Base-by-base conservation (phyloP, 2,888 invertebrate species). In the Heliconius hortense region DNA sequence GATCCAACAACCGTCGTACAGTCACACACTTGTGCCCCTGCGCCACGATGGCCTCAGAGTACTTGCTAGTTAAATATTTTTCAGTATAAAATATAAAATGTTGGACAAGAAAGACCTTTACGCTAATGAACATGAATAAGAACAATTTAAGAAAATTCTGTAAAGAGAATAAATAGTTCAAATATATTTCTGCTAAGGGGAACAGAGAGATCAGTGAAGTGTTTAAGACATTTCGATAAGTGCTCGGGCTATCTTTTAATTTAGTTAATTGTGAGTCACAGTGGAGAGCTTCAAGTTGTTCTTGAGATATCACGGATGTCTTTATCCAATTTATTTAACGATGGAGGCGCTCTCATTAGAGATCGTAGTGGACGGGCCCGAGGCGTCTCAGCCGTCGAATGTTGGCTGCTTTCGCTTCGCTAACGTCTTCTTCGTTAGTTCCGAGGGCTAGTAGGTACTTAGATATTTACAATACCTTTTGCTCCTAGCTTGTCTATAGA, bases 241-340 rank as follows among this genome's bases (percentile, higher is more conserved):
- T 89, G 90, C 87, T 90, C 90, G 89, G 89, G 90, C 89, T 91
- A 89, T 93, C 92, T 93, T 93, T 93, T 93, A 93, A 93, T 94
- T 94, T 92, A 91, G 90, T 92, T 93, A 93, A 93, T 94, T 92
- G 92, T 90, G 87, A 92, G 91, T 92, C 90, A 90, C 91, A 88
- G 88, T 88, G 88, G 87, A 92, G 92, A 89, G 89, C 88, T 90
- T 92, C 87, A 89, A 93, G 92, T 89, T 88, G 90, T 90, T 92
- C 92, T 92, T 89, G 89, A 94, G 91, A 93, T 92, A 92, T 93
- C 93, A 92, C 89, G 91, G 89, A 90, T 90, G 93, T 94, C 93
- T 93, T 93, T 93, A 93, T 93, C 92, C 93, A 93, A 94, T 94
- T 93, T 93, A 91, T 94, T 93, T 93, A 94, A 94, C 92, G 93